These are phyloP conservation scores for Lottia gigantea DNA, from an alignment of 2,888 invertebrate genomes.

Conservation along the genomic window DNA sequence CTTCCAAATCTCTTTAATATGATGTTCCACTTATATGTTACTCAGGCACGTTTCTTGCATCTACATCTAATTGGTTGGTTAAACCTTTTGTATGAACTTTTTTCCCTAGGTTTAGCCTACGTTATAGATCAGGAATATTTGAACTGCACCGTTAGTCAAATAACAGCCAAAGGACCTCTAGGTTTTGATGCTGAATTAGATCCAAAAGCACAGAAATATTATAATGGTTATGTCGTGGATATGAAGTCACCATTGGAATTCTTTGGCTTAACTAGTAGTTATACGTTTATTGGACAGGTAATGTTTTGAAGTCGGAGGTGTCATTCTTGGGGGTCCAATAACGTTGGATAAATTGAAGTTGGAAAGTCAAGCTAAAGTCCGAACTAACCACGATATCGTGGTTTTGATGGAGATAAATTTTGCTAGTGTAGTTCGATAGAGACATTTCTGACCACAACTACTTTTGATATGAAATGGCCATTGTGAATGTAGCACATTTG, in stretches of 20 bases:
- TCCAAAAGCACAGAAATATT: conserved; percentile 15
- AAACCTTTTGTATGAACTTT: too few relatives aligned
- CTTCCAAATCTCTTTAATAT: too few relatives aligned
- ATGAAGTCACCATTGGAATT: conserved; percentile 53
- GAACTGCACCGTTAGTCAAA: conserved; percentile 51
- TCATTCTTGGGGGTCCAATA: too few relatives aligned
- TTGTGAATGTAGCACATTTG: too few relatives aligned
- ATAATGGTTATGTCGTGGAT: conserved; percentile 37
- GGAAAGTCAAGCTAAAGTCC: background rate
- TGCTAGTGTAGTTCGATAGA: too few relatives aligned
- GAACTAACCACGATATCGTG: too few relatives aligned
- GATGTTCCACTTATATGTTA: too few relatives aligned
- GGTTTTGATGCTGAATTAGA: conserved; percentile 36
- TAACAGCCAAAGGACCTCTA: conserved; percentile 27
- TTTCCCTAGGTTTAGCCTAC: conserved; percentile 50
- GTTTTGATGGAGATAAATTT: too few relatives aligned
- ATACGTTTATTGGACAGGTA: conserved; percentile 56
- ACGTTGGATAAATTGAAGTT: background rate
- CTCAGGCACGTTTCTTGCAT: too few relatives aligned
- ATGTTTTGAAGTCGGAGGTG: background rate
- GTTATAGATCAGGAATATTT: conserved; percentile 48
- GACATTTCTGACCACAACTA: too few relatives aligned
- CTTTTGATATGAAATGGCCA: too few relatives aligned
- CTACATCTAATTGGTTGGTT: too few relatives aligned
- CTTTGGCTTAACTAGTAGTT: conserved; percentile 47